Percentiles rank a stretch among this genome's conserved stretches.
Evolutionary conservation across 2,113 vertebrate species (phyloP).

Genomic region (Pterocles gutturalis): DNA sequence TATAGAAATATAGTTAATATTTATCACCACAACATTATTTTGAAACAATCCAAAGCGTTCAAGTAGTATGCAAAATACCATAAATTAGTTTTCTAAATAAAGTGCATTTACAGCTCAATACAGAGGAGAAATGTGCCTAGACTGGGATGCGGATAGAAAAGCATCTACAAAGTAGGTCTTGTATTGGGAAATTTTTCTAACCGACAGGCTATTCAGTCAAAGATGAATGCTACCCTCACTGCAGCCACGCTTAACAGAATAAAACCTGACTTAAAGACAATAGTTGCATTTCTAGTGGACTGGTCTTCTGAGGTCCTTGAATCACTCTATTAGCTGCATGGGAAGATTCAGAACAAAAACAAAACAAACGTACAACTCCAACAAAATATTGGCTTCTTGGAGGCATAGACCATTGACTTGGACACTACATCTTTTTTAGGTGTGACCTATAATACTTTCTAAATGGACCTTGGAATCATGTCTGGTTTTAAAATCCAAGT

Average conservation of each 20-base stretch:
- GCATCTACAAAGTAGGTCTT: neutral
- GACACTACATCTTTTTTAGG: neutral
- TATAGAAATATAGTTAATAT: neutral
- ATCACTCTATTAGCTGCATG: neutral
- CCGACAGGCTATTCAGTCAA: neutral
- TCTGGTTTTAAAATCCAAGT: constrained; percentile 8
- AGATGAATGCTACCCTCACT: neutral
- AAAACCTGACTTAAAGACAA: neutral
- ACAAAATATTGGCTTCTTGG: neutral
- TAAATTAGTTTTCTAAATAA: constrained; percentile 27
- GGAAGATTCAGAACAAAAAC: neutral
- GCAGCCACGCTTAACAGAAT: neutral
- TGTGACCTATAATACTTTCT: neutral
- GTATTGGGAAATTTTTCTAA: neutral
- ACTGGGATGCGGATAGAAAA: neutral
- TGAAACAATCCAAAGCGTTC: neutral
- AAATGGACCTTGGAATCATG: neutral
- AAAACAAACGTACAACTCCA: neutral
- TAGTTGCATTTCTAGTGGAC: neutral
- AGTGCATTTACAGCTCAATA: neutral
- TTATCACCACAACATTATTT: neutral
- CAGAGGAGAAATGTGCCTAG: neutral
- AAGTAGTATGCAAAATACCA: neutral
- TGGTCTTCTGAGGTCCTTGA: neutral
- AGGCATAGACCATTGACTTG: neutral